Conservation (phyloP, 2,113 vertebrate genomes). For the Salvelinus fontinalis region DNA sequence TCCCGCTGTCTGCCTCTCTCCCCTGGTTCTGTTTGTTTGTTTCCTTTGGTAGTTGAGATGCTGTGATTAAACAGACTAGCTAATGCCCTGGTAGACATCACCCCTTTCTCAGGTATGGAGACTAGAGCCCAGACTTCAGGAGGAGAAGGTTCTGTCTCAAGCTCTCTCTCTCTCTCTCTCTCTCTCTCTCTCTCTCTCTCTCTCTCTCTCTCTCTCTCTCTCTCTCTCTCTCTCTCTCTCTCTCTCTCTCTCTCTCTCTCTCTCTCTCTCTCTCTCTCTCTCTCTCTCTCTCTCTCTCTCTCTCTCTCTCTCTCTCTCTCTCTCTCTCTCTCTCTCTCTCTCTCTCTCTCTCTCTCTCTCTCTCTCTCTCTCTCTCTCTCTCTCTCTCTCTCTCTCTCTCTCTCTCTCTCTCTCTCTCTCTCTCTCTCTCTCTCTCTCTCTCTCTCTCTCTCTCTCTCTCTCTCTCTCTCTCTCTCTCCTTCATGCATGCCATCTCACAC, state of each 20-base stretch:
- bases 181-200: neutral
- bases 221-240: no score
- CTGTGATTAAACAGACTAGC: constrained; percentile 31
- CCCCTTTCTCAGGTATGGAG: neutral
- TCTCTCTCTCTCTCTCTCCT: neutral
- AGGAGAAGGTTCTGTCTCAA: neutral
- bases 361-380: no score
- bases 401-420: neutral
- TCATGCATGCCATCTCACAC: no score
- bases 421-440: neutral
- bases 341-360: no score
- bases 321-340: neutral
- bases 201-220: no score
- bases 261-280: no score
- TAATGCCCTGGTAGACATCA: constrained; percentile 13
- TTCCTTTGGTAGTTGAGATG: neutral
- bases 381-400: neutral
- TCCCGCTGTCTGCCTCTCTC: constrained; percentile 4
- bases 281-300: no score
- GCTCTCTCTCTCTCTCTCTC: neutral
- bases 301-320: no score
- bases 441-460: neutral
- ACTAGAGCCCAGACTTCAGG: neutral
- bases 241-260: no score
- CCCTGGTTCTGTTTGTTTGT: constrained; percentile 2